Conservation (phyloP, 2,797 vertebrate genomes). For the Choloepus didactylus region DNA sequence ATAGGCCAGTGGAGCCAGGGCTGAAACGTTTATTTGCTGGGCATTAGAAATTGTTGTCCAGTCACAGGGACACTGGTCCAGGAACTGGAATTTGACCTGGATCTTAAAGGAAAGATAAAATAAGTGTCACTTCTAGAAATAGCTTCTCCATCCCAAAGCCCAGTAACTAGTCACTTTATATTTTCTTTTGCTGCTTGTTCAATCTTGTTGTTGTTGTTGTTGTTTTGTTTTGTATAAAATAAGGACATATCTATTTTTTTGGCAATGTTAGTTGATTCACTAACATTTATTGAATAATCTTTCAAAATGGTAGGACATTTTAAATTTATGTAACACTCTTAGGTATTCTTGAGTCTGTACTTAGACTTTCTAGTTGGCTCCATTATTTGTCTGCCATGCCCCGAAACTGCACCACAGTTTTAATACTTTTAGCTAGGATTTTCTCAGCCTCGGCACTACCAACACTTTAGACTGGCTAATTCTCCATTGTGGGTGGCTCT, state of each 20-base stretch:
- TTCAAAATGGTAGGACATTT: neutral
- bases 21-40: neutral
- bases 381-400: neutral
- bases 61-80: neutral
- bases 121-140: neutral
- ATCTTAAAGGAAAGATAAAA: neutral
- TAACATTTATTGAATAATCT: neutral
- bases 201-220: neutral
- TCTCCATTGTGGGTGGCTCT: neutral
- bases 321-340: neutral
- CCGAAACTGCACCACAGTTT: neutral
- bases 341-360: neutral
- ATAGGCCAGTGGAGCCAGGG: neutral
- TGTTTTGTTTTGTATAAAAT: neutral
- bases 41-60: neutral
- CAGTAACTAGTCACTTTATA: neutral
- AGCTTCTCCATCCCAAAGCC: neutral
- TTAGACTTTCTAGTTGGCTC: neutral
- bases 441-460: neutral
- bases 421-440: neutral
- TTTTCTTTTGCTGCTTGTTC: neutral
- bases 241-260: neutral
- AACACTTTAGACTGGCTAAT: neutral
- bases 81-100: neutral
- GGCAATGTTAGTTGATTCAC: neutral